Evolutionary conservation across 2,113 vertebrate genomes (phyloP), one percentile per base, ranked within the genome.

Genomic region (Misgurnus anguillicaudatus): DNA sequence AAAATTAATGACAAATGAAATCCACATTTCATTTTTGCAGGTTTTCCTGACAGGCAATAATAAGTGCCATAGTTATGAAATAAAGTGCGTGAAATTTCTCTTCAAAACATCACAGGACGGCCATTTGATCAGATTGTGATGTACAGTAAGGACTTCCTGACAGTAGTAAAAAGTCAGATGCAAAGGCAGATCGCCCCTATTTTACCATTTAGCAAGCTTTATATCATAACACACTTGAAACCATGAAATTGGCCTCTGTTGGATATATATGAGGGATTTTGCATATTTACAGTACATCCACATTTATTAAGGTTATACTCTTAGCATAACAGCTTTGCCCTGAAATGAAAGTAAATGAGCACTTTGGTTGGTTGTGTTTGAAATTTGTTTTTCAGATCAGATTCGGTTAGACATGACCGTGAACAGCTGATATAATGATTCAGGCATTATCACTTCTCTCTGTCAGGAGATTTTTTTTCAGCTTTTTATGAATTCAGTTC

Each of bases 381-480:
- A 24, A 74, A 60, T 88, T 89, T 89, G 83, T 89, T 87, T 57
- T 53, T 79, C 74, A 85, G 80, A 88, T 79, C 83, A 85, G 87
- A 89, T 89, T 87, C 78, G 86, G 67, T 84, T 83, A 77, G 87
- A 85, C 85, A 69, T 77, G 83, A 83, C 80, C 63, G 74, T 80
- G 88, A 87, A 85, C 87, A 64, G 81, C 82, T 88, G 86, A 84
- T 80, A 81, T 86, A 89, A 91, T 84, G 81, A 90, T 86, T 57
- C 48, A 83, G 77, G 76, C 61, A 39, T 71, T 45, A 64, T 85
- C 83, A 83, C 77, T 82, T 70, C 47, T 87, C 85, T 85, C 88
- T 87, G 81, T 66, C 82, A 77, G 86, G 83, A 81, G 16, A 9
- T 31, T 53, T 17, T 70, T 21, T 68, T 41, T 57, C 84, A 79